Conservation (phyloP, 1,140 invertebrate species). For the Drosophila ironensis region DNA sequence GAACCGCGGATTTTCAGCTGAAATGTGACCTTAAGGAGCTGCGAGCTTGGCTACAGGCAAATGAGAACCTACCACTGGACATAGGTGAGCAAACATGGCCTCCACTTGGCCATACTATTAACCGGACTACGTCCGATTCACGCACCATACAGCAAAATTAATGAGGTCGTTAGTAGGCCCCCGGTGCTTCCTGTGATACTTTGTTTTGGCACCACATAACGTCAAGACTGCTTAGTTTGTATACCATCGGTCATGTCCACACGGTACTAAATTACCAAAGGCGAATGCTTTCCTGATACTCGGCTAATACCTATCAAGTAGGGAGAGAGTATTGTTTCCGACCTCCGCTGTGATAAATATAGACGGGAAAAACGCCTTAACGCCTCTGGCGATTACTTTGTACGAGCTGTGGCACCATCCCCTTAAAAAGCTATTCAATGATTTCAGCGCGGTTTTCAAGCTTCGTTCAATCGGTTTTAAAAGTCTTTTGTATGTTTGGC, state of each 20-base stretch:
- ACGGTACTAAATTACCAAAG: not conserved
- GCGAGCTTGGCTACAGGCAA: conserved; percentile 56
- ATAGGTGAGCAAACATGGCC: conserved; percentile 57
- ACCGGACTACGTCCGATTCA: conserved; percentile 16
- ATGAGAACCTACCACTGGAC: conserved; percentile 71
- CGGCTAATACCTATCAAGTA: not conserved
- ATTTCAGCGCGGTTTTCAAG: too few species aligned
- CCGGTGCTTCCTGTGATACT: not conserved
- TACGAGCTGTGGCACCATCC: too few species aligned
- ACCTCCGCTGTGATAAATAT: too few species aligned
- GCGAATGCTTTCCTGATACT: too few species aligned
- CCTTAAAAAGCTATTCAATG: too few species aligned
- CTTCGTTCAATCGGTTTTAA: too few species aligned
- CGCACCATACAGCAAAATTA: conserved; percentile 20
- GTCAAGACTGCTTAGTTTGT: conserved; percentile 34
- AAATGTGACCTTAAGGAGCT: conserved; percentile 60
- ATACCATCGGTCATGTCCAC: conserved; percentile 11
- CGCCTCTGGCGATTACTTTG: too few species aligned
- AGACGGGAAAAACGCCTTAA: too few species aligned
- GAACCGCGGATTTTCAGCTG: conserved; percentile 25
- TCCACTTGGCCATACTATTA: not conserved
- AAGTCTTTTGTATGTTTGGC: too few species aligned
- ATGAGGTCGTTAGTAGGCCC: conserved; percentile 68
- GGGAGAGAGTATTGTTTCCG: too few species aligned
- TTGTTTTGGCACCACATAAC: conserved; percentile 25